Percentiles rank a stretch among this genome's conserved stretches.
Conservation (phyloP, 2,113 vertebrate genomes). For the Triplophysa tibetana region DNA sequence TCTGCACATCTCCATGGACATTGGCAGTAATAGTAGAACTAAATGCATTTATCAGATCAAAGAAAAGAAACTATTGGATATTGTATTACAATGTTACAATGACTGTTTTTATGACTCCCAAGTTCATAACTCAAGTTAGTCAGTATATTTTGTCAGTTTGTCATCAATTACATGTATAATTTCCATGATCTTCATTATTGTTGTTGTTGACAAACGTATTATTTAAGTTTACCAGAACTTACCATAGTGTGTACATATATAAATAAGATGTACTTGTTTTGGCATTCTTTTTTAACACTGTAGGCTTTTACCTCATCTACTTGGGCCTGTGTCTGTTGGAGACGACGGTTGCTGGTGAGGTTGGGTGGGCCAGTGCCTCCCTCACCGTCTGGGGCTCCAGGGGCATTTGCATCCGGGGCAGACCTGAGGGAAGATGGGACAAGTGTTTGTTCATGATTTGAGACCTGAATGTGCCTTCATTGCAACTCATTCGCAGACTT, state of each 20-base stretch:
- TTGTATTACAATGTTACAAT: too few species aligned
- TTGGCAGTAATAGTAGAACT: background rate
- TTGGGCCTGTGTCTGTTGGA: constrained; percentile 80
- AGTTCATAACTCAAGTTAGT: too few species aligned
- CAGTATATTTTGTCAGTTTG: too few species aligned
- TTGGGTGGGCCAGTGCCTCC: constrained; percentile 73
- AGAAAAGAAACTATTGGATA: background rate
- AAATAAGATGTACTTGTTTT: background rate
- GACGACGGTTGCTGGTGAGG: constrained; percentile 73
- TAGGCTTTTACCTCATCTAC: constrained; percentile 83
- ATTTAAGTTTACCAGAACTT: too few species aligned
- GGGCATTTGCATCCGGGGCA: constrained; percentile 62
- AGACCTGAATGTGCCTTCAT: too few species aligned
- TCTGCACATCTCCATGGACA: background rate
- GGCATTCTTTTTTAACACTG: background rate
- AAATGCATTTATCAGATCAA: too few species aligned
- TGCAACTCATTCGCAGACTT: background rate
- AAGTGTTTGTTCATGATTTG: background rate
- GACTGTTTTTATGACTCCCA: too few species aligned
- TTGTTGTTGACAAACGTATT: too few species aligned
- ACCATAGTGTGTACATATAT: too few species aligned
- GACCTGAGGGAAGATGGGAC: constrained; percentile 58
- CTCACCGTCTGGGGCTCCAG: constrained; percentile 74
- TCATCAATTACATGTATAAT: too few species aligned
- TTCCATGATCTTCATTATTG: too few species aligned